Evolutionary conservation across 2,797 vertebrate species (phyloP), one percentile per base, ranked within the genome.

Genomic region (Tapirus indicus): DNA sequence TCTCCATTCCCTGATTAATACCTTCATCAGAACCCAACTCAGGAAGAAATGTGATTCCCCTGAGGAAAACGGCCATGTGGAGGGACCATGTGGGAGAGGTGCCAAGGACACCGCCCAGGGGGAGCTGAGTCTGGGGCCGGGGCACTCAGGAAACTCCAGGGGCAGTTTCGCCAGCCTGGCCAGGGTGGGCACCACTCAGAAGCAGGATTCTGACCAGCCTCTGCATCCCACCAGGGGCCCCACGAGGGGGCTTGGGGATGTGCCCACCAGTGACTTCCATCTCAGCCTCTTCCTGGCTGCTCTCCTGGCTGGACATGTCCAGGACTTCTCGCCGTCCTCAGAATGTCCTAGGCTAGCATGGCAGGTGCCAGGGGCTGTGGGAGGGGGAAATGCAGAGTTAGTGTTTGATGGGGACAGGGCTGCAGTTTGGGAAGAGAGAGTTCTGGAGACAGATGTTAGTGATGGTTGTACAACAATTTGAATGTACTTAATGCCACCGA

Each of bases 1-100:
- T 95, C 82, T 95, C 96, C 86, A 35, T 95, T 97, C 72, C 69
- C 95, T 94, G 97, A 96, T 97, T 82, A 97, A 94, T 71, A 56
- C 54, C 7, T 0, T 13, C 94, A n/a, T 17, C 93, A 66, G 38
- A 95, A 86, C 72, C 78, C 16, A 25, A 80, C 88, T 94, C 41
- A 97, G 78, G 68, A 90, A 71, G 87, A 94, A 83, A 97, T 93
- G 78, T 1, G 2, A 62, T 88, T 68, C 62, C 80, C 71, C 18
- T 25, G 21, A 32, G 85, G 71, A 80, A 58, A 62, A 47, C 0
- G 1, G 49, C 85, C 60, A 4, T 3, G 2, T 0, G 47, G 69
- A 56, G 68, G 41, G 29, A 35, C 11, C 6, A 6, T 1, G 2
- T 3, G 16, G 56, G 32, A 74, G 29, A 41, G 69, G 13, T 2